phyloP scores from a whole-genome alignment of 2,113 vertebrate species.

The Brachyhypopomus gauderio region DNA sequence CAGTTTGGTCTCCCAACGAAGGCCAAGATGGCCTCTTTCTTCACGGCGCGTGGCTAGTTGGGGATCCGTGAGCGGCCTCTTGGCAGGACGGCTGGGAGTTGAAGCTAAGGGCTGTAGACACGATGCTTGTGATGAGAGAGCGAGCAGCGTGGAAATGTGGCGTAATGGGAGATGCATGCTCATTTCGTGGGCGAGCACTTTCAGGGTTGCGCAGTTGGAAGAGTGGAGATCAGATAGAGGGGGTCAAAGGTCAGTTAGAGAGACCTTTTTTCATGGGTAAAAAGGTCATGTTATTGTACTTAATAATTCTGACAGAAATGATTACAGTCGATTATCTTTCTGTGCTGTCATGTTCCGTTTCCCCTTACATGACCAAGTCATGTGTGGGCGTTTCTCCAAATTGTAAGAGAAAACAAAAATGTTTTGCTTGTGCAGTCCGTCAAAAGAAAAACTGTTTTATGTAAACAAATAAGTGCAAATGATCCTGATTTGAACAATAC shows the following conservation, averaged over 20 bases:
- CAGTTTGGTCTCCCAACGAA: no score
- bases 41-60: constrained; percentile 16
- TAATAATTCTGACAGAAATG: neutral
- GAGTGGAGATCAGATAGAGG: neutral
- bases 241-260: constrained; percentile 8
- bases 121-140: neutral
- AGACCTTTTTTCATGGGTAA: neutral
- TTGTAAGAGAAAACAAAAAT: neutral
- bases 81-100: neutral
- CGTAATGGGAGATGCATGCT: neutral
- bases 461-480: no score
- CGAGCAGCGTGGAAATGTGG: neutral
- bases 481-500: no score
- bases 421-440: no score
- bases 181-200: constrained; percentile 10
- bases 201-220: neutral
- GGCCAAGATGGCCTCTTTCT: constrained; percentile 29
- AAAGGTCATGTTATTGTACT: constrained; percentile 18
- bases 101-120: constrained; percentile 9
- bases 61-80: neutral
- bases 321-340: neutral
- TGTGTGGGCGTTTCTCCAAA: neutral
- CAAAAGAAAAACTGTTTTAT: neutral
- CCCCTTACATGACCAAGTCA: neutral
- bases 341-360: neutral